Percentiles rank a stretch among this genome's conserved stretches.
Conservation (phyloP, 2,888 invertebrate species). For the Noctua comes region DNA sequence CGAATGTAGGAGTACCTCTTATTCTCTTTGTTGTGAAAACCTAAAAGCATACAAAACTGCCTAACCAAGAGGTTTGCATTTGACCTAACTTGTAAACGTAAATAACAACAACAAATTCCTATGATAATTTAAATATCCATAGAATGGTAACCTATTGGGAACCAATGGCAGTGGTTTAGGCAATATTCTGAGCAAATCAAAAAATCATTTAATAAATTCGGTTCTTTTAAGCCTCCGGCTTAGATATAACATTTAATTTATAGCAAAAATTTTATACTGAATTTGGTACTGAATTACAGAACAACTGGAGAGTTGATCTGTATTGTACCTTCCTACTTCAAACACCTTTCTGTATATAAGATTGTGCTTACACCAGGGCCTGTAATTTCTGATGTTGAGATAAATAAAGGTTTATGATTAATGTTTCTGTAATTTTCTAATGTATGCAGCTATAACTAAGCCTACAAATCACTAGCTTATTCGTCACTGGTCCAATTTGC, state of each 20-base stretch:
- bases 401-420: no score
- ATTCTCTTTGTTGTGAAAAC: neutral
- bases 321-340: no score
- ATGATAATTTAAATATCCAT: neutral
- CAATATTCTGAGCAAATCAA: neutral
- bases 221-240: no score
- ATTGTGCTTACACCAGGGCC: no score
- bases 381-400: no score
- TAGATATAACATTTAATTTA: no score
- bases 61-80: neutral
- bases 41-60: neutral
- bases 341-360: no score
- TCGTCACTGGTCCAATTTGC: neutral
- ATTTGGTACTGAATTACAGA: no score
- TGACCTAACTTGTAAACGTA: slow-evolving; percentile 24
- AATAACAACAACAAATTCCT: slow-evolving; percentile 36
- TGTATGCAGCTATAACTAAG: neutral
- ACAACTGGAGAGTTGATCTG: no score
- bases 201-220: neutral
- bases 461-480: neutral
- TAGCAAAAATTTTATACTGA: no score
- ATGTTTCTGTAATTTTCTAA: no score
- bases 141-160: neutral
- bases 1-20: neutral
- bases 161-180: neutral